Evolutionary conservation across 2,797 vertebrate genomes (phyloP), one percentile per base, ranked within the genome.

Genomic region (Ctenopoma kingsleyae): DNA sequence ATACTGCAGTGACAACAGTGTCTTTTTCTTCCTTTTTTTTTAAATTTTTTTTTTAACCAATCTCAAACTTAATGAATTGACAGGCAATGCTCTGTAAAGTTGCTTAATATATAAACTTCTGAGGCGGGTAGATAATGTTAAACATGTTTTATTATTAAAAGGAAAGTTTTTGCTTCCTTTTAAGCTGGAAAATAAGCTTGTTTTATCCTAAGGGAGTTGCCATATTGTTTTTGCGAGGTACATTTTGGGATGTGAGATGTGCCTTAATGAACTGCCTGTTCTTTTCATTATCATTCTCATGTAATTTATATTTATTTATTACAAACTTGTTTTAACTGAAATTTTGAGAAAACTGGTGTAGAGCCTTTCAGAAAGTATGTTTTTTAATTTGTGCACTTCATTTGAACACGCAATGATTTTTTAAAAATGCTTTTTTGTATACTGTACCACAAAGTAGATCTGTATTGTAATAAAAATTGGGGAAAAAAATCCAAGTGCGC

Each of bases 251-350:
- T 91, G 59, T 81, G 56, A 86, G 78, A 86, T 92, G 92, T 92
- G 92, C 91, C 92, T 94, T 91, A 94, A 86, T 80, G 81, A 89
- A 90, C 92, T 79, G 80, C 81, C 83, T 89, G 81, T 86, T 51
- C 70, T 91, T 92, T 90, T 88, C 76, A 81, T 80, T 67, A 83
- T 87, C 79, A 81, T 88, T 90, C 71, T 89, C 82, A 66, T 84
- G 83, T 95, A 94, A 94, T 94, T 95, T 95, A 94, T 95, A 92
- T 87, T 92, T 93, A 95, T 94, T 95, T 95, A 95, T 95, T 94
- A 89, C 91, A 83, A 85, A 88, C 75, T 82, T 46, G 86, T 90
- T 78, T 89, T 85, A 77, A 90, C 83, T 89, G 74, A 91, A 90
- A 87, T 87, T 93, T 92, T 91, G 89, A 89, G 79, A 83, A 81